These are phyloP conservation scores for Drosophila colorata DNA, from an alignment of 2,888 invertebrate species.

Conservation along the genomic window DNA sequence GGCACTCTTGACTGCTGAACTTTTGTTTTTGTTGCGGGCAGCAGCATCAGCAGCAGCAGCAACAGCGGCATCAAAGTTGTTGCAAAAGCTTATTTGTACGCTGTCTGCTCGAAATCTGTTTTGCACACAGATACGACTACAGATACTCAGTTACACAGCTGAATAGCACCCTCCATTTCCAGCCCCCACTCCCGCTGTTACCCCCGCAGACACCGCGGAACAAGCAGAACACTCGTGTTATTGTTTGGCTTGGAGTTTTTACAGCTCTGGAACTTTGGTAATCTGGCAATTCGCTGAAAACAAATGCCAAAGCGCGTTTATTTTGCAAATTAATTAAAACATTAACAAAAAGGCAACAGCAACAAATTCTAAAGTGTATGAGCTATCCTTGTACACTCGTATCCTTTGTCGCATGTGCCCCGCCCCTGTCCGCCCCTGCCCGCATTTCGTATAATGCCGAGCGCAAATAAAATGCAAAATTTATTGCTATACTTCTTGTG, in stretches of 20 bases:
- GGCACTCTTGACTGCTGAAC: not conserved
- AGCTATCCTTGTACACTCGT: conserved; percentile 11
- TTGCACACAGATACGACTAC: conserved; percentile 47
- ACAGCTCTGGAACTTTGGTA: conserved; percentile 39
- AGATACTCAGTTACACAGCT: conserved; percentile 25
- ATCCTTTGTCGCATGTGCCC: conserved; percentile 35
- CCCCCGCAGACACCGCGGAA: not conserved
- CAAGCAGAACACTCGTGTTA: conserved; percentile 29
- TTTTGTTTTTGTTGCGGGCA: conserved; percentile 25
- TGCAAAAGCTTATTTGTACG: conserved; percentile 71
- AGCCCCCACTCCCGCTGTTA: not conserved
- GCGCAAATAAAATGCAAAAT: conserved; percentile 70
- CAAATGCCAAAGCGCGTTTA: conserved; percentile 49
- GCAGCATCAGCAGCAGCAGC: not conserved
- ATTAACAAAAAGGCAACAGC: conserved; percentile 49
- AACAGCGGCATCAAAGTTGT: conserved; percentile 37
- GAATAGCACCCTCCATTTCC: not conserved
- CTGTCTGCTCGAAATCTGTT: conserved; percentile 62
- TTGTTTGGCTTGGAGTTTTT: conserved; percentile 37
- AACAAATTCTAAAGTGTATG: conserved; percentile 25
- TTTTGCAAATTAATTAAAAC: conserved; percentile 73
- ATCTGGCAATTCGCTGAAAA: conserved; percentile 33
- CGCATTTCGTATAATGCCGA: conserved; percentile 41
- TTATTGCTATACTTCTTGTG: conserved; percentile 49
- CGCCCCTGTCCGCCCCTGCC: not conserved